Percentiles rank a stretch among this genome's conserved stretches.
Evolutionary conservation across 37 sponge, comb jelly and placozoan genomes (phyloP).

Genomic region (Eunapius fragilis): DNA sequence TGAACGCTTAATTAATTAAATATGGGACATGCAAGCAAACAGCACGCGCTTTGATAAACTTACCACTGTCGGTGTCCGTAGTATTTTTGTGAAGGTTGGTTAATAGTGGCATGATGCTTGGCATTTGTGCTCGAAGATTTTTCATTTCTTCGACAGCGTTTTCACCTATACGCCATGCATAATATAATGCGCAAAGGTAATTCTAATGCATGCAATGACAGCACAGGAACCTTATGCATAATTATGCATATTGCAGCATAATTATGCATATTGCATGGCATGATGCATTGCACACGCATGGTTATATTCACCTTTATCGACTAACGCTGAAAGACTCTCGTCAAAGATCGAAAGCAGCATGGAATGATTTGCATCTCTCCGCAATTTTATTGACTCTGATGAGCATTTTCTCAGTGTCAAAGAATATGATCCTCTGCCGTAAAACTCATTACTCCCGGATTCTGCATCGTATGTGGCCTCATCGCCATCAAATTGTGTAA

Average conservation of each 20-base stretch:
- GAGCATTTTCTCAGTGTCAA: not conserved
- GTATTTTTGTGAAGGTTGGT: not conserved
- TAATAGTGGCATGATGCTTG: not conserved
- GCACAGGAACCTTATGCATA: not conserved
- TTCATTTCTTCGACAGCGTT: not conserved
- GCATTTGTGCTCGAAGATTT: not conserved
- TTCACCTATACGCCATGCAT: not conserved
- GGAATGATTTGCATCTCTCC: not conserved
- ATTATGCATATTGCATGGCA: too few species aligned
- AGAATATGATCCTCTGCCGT: not conserved
- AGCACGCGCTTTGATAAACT: not conserved
- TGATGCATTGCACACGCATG: too few species aligned
- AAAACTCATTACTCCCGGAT: not conserved
- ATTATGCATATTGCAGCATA: not conserved
- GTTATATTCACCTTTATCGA: not conserved
- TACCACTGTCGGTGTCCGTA: not conserved
- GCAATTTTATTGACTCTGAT: not conserved
- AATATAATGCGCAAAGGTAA: not conserved
- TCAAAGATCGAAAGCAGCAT: not conserved
- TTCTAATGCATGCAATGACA: not conserved
- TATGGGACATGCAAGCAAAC: too few species aligned
- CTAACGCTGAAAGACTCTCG: not conserved
- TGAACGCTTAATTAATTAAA: too few species aligned
- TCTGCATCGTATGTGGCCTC: too few species aligned
- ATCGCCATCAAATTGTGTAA: too few species aligned